phyloP scores from a whole-genome alignment of 2,797 vertebrate genomes.

The Enteromius fasciolatus region DNA sequence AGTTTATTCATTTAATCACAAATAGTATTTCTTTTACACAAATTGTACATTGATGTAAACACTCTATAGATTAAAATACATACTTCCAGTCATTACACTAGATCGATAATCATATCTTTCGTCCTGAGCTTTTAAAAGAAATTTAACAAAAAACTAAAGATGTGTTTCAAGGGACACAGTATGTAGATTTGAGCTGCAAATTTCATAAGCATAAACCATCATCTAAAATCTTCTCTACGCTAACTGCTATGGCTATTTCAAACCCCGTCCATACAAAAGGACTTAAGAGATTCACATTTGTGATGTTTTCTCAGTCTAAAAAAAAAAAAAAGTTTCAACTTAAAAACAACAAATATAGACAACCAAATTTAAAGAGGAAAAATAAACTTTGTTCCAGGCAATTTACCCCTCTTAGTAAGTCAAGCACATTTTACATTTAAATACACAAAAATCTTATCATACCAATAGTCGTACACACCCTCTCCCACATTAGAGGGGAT shows the following conservation, averaged over 20 bases:
- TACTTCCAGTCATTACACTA: slow-evolving; percentile 78
- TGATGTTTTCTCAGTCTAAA: slow-evolving; percentile 22
- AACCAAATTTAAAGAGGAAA: slow-evolving; percentile 60
- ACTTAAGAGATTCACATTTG: slow-evolving; percentile 25
- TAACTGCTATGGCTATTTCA: slow-evolving; percentile 24
- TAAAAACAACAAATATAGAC: slow-evolving; percentile 58
- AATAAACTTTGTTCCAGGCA: slow-evolving; percentile 56
- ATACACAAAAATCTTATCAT: slow-evolving; percentile 70
- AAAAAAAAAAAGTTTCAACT: slow-evolving; percentile 59
- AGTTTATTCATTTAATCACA: slow-evolving; percentile 64
- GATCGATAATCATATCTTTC: slow-evolving; percentile 80
- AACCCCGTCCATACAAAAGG: slow-evolving; percentile 30
- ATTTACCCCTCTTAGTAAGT: slow-evolving; percentile 50
- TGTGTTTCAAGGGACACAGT: slow-evolving; percentile 39
- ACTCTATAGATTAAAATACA: slow-evolving; percentile 83
- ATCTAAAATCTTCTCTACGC: slow-evolving; percentile 51
- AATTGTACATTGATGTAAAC: slow-evolving; percentile 84
- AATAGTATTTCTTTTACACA: slow-evolving; percentile 79
- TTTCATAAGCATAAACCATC: slow-evolving; percentile 23
- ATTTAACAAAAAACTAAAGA: slow-evolving; percentile 55
- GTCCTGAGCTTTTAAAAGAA: slow-evolving; percentile 86
- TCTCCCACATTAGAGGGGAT: slow-evolving; percentile 65
- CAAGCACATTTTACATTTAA: slow-evolving; percentile 59
- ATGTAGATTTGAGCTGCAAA: slow-evolving; percentile 29
- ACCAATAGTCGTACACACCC: slow-evolving; percentile 66